These are phyloP conservation scores for Alouatta palliata DNA, from an alignment of 2,113 vertebrate species.

Conservation along the genomic window DNA sequence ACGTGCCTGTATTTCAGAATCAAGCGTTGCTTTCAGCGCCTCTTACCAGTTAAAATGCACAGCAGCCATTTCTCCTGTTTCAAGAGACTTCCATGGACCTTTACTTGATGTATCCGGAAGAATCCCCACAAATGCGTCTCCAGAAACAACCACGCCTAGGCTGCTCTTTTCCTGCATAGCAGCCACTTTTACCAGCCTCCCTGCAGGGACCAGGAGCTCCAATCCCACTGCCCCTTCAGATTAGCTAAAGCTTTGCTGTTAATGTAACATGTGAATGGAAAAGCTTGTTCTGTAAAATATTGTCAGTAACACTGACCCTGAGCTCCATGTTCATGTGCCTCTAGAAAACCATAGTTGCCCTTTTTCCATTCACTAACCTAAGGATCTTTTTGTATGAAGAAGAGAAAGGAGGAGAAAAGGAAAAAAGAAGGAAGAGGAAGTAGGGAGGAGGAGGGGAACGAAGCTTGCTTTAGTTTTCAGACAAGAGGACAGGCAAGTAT, in stretches of 20 bases:
- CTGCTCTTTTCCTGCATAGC: accelerated
- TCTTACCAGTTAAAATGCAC: not conserved
- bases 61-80: not conserved
- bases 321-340: not conserved
- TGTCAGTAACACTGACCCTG: not conserved
- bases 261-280: not conserved
- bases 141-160: accelerated
- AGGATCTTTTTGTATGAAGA: slow-evolving; percentile 18
- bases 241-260: not conserved
- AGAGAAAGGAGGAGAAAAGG: not conserved
- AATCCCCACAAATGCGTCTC: not conserved
- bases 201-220: not conserved
- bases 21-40: not conserved
- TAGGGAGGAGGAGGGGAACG: not conserved
- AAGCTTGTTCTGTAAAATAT: not conserved
- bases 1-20: not conserved
- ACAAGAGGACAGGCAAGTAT: not conserved
- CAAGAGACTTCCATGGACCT: accelerated
- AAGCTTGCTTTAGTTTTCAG: slow-evolving; percentile 48
- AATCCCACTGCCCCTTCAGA: not conserved
- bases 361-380: not conserved
- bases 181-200: not conserved
- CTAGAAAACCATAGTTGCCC: not conserved
- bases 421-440: not conserved
- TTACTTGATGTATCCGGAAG: accelerated